Conservation (phyloP, 1,140 invertebrate genomes). For the Zaprionus ornatus region DNA sequence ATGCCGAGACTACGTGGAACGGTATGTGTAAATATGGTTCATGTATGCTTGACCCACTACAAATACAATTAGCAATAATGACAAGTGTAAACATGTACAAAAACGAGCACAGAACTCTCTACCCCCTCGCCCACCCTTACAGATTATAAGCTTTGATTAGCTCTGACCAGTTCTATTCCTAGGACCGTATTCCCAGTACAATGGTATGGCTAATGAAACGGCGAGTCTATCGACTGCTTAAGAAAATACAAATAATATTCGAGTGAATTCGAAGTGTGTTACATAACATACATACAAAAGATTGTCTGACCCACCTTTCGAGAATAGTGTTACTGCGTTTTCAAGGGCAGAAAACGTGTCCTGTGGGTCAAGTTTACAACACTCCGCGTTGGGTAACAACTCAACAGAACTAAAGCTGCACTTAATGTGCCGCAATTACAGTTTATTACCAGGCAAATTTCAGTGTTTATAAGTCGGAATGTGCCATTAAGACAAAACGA, state of each 20-base stretch:
- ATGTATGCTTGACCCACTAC: conserved; percentile 58
- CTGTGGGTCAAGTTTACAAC: conserved; percentile 50
- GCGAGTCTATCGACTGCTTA: conserved; percentile 24
- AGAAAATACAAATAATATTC: conserved; percentile 40
- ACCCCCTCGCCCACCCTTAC: neutral
- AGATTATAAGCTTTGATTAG: conserved; percentile 71
- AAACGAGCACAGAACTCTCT: conserved; percentile 28
- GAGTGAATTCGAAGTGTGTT: conserved; percentile 4
- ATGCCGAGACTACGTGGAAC: neutral
- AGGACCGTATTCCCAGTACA: neutral
- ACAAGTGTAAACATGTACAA: conserved; percentile 77
- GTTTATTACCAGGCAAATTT: conserved; percentile 17
- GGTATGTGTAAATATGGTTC: conserved; percentile 62
- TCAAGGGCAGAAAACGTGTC: conserved; percentile 33
- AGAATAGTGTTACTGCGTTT: neutral
- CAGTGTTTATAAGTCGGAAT: neutral
- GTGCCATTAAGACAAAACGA: neutral
- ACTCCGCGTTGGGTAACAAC: neutral
- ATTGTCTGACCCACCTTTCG: neutral
- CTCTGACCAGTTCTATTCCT: conserved; percentile 12
- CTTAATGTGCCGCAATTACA: conserved; percentile 34
- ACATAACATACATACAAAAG: neutral
- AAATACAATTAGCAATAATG: conserved; percentile 81
- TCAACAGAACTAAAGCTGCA: neutral
- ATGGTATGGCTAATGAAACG: conserved; percentile 32